Base-by-base conservation (phyloP, 2,797 vertebrate genomes). In the Galago senegalensis region DNA sequence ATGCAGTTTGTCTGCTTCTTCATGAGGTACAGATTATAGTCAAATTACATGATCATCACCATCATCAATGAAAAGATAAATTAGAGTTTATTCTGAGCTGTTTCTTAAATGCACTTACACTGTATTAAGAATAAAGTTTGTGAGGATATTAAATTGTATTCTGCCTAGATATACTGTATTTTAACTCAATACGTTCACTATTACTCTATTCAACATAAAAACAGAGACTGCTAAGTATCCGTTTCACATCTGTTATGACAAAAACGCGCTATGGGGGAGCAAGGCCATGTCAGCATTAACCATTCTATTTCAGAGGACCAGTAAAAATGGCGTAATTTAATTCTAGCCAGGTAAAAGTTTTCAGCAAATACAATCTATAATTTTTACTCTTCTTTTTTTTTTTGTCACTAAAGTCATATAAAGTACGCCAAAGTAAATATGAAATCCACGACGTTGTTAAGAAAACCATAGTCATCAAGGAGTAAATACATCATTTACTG, bases 311-410 rank as follows among this genome's bases (percentile, higher is more conserved):
- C 60, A 81, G 34, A 79, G 75, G 60, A 70, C 34, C 53, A 31
- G 37, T 56, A 80, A 80, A 88, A 91, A 18, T 70, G 43, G 3
- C n/a, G 31, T 27, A 87, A 83, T 25, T 87, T 93, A 87, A 80
- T 94, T 76, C n/a, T 84, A 14, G 13, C 40, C 43, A 75, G 60
- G n/a, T 11, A 70, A 37, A 81, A 37, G 20, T 58, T 46, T 92
- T 76, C 20, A 86, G 53, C 65, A 95, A 69, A 92, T 65, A 7
- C 14, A 83, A 94, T 72, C 34, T 79, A 61, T 80, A 34, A 69
- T 27, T 69, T 88, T 84, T 91, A 73, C n/a, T 43, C 17, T 37
- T 67, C 13, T 49, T 80, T n/a, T 14, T 79, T 58, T 84, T 69
- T 56, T 40, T 56, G 37, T 61, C 34, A 27, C 27, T 80, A 80